phyloP scores from a whole-genome alignment of 2,888 invertebrate species.

The Neoitamus cyanurus region DNA sequence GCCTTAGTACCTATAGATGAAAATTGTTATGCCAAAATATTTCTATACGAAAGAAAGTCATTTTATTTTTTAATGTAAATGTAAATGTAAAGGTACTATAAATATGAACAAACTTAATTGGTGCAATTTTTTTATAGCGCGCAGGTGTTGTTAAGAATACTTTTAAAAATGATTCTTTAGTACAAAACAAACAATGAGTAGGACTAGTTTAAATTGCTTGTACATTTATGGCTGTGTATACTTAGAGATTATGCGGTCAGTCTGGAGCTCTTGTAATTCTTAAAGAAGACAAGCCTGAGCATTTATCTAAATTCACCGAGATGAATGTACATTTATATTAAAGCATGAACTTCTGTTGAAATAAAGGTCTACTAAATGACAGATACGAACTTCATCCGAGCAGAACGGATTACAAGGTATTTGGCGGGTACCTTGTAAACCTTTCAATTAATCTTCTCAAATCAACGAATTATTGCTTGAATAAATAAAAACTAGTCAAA shows the following conservation, averaged over 20 bases:
- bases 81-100: not conserved
- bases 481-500: conserved; percentile 7
- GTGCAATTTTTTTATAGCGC: conserved; percentile 24
- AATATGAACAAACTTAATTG: conserved; percentile 15
- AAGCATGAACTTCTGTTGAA: not conserved
- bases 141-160: not conserved
- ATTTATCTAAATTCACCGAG: not conserved
- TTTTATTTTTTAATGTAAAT: conserved; percentile 27
- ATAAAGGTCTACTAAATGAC: not conserved
- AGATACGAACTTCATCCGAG: not conserved
- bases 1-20: conserved; percentile 34
- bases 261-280: not conserved
- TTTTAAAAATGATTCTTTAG: not conserved
- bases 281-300: not conserved
- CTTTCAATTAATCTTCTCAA: not conserved
- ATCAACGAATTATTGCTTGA: conserved; percentile 4
- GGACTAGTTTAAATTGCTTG: not conserved
- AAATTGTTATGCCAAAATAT: conserved; percentile 31
- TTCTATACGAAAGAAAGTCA: not conserved
- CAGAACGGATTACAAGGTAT: not conserved
- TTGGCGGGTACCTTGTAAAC: conserved; percentile 3
- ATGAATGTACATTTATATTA: not conserved
- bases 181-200: conserved; percentile 25
- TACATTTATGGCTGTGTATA: not conserved
- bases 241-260: not conserved